Evolutionary conservation across 1,140 invertebrate genomes (phyloP).

Genomic region (Drosophila sp.): DNA sequence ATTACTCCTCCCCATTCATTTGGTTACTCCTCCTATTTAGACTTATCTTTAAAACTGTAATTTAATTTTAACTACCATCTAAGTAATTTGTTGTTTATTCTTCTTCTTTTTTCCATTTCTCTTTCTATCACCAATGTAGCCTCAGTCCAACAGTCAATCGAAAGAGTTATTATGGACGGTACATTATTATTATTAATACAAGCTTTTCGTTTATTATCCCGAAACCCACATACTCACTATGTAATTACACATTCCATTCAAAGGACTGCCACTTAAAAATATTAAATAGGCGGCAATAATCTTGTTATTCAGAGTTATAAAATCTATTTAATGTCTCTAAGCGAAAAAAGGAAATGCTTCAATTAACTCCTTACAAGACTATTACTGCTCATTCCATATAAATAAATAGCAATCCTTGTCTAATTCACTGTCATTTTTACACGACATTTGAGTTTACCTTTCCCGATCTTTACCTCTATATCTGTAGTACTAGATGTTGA

Average conservation of each 20-base stretch:
- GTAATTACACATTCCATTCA: slow-evolving; percentile 5
- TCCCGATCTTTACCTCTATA: not conserved
- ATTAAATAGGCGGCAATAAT: not conserved
- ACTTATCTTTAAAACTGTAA: slow-evolving; percentile 40
- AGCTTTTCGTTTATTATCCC: slow-evolving; percentile 47
- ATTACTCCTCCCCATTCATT: slow-evolving; percentile 16
- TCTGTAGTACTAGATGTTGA: slow-evolving; percentile 14
- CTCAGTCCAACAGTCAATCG: slow-evolving; percentile 83
- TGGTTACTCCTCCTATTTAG: slow-evolving; percentile 27
- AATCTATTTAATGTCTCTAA: not conserved
- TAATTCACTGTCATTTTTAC: slow-evolving; percentile 20
- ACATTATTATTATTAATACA: slow-evolving; percentile 76
- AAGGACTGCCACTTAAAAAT: not conserved
- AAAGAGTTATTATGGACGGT: slow-evolving; percentile 83
- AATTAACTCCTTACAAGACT: not conserved
- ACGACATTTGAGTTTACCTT: not conserved
- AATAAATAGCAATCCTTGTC: not conserved
- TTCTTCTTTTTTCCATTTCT: slow-evolving; percentile 76
- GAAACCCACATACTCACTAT: slow-evolving; percentile 7
- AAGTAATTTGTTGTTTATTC: slow-evolving; percentile 83
- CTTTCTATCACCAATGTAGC: slow-evolving; percentile 82
- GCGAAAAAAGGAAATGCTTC: not conserved
- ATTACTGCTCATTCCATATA: not conserved
- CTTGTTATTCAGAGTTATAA: not conserved
- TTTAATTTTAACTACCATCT: slow-evolving; percentile 73